Conservation (phyloP, 2,797 vertebrate species). For the Falco peregrinus region DNA sequence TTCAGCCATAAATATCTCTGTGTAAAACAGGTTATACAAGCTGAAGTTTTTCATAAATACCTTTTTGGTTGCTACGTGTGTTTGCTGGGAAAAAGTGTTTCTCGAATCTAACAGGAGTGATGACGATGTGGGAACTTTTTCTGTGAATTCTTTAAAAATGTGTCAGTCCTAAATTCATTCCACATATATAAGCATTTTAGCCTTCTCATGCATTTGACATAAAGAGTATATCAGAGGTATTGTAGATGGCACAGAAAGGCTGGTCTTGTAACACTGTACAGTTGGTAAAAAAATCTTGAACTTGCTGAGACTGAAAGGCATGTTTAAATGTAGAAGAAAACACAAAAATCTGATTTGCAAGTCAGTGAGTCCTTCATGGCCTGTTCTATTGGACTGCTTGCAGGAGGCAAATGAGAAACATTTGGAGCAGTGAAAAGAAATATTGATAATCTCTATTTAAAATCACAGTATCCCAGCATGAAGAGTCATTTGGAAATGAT, state of each 20-base stretch:
- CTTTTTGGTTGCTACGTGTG: neutral
- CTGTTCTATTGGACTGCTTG: neutral
- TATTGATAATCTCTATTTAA: neutral
- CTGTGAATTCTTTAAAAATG: neutral
- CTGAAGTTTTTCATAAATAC: accelerated
- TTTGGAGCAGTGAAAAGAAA: neutral
- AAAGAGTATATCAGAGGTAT: neutral
- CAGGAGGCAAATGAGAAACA: neutral
- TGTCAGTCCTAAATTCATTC: neutral
- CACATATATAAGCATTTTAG: neutral
- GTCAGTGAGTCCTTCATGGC: neutral
- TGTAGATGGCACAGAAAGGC: neutral
- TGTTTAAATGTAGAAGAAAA: neutral
- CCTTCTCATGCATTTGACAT: neutral
- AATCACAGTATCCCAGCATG: neutral
- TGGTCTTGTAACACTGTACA: neutral
- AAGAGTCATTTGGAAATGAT: neutral
- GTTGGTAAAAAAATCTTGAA: neutral
- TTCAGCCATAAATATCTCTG: neutral
- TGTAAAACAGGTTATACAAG: neutral
- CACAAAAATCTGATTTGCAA: neutral
- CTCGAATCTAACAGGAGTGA: neutral
- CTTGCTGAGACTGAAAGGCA: neutral
- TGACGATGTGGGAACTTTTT: neutral
- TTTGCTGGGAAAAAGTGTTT: neutral